These are phyloP conservation scores for Microplitis demolitor DNA, from an alignment of 1,140 invertebrate genomes.

Conservation along the genomic window DNA sequence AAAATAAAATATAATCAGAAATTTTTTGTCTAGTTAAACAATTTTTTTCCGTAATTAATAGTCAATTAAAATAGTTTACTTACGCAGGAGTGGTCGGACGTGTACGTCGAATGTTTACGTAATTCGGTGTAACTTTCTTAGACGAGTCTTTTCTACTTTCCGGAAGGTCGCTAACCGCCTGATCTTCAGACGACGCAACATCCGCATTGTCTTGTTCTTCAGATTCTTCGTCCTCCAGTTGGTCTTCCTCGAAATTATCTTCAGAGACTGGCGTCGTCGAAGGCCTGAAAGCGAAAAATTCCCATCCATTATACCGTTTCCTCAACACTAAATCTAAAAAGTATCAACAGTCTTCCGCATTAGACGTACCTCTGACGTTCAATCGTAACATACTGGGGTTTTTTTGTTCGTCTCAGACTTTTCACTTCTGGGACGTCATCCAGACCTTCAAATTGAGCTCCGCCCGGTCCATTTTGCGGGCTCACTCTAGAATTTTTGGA, in stretches of 20 bases:
- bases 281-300: conserved; percentile 24
- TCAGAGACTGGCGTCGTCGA: conserved; percentile 38
- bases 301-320: conserved; percentile 5
- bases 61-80: conserved; percentile 2
- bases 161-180: conserved; percentile 41
- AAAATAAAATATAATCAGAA: too few species aligned
- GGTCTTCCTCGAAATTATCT: conserved; percentile 43
- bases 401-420: conserved; percentile 62
- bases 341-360: too few species aligned
- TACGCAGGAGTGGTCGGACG: conserved; percentile 62
- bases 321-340: background rate
- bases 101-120: conserved; percentile 70
- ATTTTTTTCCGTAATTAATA: conserved; percentile 18
- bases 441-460: conserved; percentile 75
- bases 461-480: conserved; percentile 57
- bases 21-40: background rate
- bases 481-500: conserved; percentile 33
- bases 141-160: conserved; percentile 45
- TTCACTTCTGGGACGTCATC: conserved; percentile 63
- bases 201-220: conserved; percentile 51
- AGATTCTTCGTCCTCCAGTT: conserved; percentile 35
- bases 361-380: conserved; percentile 54
- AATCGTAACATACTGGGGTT: conserved; percentile 70
- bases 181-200: conserved; percentile 44
- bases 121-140: conserved; percentile 62